These are phyloP conservation scores for Phalacrocorax pelagicus DNA, from an alignment of 2,113 vertebrate species.

Conservation along the genomic window DNA sequence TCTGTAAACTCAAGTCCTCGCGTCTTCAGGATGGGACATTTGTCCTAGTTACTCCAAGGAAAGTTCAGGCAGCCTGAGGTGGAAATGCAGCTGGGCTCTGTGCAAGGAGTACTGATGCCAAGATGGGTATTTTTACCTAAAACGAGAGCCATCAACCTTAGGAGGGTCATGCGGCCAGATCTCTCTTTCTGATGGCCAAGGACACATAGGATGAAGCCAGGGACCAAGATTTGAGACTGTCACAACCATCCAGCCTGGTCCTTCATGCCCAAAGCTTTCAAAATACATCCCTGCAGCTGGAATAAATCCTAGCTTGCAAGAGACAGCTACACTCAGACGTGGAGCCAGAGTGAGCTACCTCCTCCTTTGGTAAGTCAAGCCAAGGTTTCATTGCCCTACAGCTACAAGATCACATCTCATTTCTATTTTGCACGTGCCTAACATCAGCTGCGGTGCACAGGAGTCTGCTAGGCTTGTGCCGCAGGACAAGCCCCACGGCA, in stretches of 20 bases:
- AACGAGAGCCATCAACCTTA: accelerated
- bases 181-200: background rate
- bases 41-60: background rate
- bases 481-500: background rate
- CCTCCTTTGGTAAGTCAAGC: background rate
- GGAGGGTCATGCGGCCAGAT: background rate
- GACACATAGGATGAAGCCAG: background rate
- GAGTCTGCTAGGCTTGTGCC: background rate
- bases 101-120: background rate
- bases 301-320: background rate
- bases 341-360: background rate
- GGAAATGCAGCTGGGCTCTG: background rate
- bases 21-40: background rate
- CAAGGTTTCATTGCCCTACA: background rate
- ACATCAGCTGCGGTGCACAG: background rate
- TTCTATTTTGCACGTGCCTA: background rate
- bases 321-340: background rate
- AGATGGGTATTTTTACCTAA: background rate
- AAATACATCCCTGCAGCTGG: background rate
- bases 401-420: background rate
- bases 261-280: background rate
- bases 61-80: background rate
- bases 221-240: background rate
- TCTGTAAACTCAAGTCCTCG: background rate
- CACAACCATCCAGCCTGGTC: background rate